A percentile compares a stretch with the other conserved stretches of the same genome.
Conservation (phyloP, 1,140 invertebrate genomes). For the Diachasmimorpha longicaudata region DNA sequence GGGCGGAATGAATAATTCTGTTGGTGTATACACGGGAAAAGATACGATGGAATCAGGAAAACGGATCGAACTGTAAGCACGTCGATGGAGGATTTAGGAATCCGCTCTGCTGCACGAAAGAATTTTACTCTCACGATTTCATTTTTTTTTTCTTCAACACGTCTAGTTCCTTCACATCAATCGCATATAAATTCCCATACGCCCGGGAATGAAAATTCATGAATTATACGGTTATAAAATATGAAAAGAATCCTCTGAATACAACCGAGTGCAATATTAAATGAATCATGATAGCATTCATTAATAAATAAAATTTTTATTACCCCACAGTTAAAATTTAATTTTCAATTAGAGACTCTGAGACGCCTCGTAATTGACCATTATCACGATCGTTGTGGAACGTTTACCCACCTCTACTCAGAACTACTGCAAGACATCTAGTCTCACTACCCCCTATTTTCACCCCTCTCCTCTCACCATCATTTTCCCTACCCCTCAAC, state of each 20-base stretch:
- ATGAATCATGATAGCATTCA: neutral
- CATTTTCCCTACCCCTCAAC: no score
- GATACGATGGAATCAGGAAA: neutral
- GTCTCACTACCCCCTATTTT: neutral
- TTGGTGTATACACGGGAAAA: neutral
- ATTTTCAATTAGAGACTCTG: constrained; percentile 22
- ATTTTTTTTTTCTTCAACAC: neutral
- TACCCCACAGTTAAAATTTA: constrained; percentile 19
- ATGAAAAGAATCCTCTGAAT: neutral
- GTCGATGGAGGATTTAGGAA: neutral
- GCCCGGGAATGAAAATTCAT: neutral
- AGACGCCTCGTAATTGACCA: constrained; percentile 19
- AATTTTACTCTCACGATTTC: neutral
- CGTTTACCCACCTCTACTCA: neutral
- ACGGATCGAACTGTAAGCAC: neutral
- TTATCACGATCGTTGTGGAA: constrained; percentile 16
- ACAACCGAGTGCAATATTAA: neutral
- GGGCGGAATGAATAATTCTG: neutral
- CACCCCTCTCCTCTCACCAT: neutral
- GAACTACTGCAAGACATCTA: neutral
- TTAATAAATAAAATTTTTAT: constrained; percentile 8
- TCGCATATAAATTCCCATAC: neutral
- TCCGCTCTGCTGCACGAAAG: neutral
- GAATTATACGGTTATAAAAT: neutral
- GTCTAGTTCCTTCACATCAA: neutral